Evolutionary conservation across 1,140 invertebrate genomes (phyloP).

Genomic region (Palaemon carinicauda): DNA sequence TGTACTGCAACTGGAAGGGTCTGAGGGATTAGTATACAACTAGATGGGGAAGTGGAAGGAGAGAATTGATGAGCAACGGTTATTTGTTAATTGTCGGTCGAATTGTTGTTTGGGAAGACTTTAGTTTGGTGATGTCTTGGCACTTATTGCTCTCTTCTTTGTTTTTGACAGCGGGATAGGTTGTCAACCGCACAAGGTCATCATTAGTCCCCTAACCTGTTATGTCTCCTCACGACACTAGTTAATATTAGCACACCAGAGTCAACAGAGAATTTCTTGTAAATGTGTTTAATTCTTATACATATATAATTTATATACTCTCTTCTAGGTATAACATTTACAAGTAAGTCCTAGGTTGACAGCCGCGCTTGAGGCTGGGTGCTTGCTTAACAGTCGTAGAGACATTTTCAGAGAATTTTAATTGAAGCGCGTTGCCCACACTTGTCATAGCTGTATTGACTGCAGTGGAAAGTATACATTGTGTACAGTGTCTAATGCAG

Average conservation of each 20-base stretch:
- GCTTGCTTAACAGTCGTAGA: conserved; percentile 55
- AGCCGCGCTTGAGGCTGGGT: conserved; percentile 52
- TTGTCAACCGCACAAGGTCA: conserved; percentile 45
- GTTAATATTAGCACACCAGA: conserved; percentile 55
- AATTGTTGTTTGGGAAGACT: not conserved
- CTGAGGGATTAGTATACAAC: too few relatives aligned
- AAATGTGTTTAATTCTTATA: not conserved
- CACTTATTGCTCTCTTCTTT: conserved; percentile 22
- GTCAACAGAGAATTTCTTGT: conserved; percentile 17
- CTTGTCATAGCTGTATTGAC: conserved; percentile 49
- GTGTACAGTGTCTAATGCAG: conserved; percentile 39
- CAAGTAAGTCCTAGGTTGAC: conserved; percentile 14
- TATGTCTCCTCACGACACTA: conserved; percentile 54
- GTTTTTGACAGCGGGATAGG: conserved; percentile 53
- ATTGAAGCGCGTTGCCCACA: conserved; percentile 53
- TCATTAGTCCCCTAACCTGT: conserved; percentile 51
- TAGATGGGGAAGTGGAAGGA: too few relatives aligned
- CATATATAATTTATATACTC: not conserved
- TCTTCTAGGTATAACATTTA: not conserved
- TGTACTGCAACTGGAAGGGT: too few relatives aligned
- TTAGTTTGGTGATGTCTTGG: not conserved
- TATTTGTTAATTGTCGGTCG: not conserved
- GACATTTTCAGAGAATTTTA: conserved; percentile 54
- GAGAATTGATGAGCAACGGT: too few relatives aligned
- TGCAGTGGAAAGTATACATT: conserved; percentile 45